Base-by-base conservation (phyloP, 2,797 vertebrate species). In the Lithobates sylvaticus region DNA sequence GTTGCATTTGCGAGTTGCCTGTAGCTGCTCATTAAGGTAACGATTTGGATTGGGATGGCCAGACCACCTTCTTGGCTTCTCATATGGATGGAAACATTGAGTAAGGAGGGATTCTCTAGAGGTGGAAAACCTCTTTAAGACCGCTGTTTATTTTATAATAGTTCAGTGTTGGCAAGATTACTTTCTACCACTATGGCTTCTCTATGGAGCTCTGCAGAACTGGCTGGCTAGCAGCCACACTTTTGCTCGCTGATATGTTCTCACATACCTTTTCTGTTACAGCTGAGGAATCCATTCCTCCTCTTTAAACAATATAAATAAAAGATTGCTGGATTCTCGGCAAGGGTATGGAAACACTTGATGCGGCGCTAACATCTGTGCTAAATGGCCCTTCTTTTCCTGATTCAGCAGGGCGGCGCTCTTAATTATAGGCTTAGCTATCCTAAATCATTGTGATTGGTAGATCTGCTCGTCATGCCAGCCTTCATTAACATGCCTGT, bases 381-480 rank as follows among this genome's bases (percentile, higher is more conserved):
- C 88, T 92, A 89, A 92, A 91, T 89, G 84, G 88, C 75, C 81
- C 83, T 88, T 90, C 91, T 88, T 92, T 88, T 78, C 86, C 42
- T 3, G 16, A 26, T n/a, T 47, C 32, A 64, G 80, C 58, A 34
- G 4, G 0, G 85, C 85, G 84, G 86, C 91, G 81, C 78, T 68
- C 87, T 84, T 27, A 0, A 23, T 82, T 65, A 79, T 75, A 26
- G 58, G 90, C 27, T 67, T 9, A 16, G 13, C 69, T 29, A 50
- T 71, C 67, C 42, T 81, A 81, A 81, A 70, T 81, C 23, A 54
- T 34, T 15, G 12, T 69, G 77, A 79, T 44, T 69, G 16, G 29
- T 42, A 16, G 32, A 23, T 78, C 42, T 42, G 15, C 16, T 21
- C 77, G 4, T 69, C 26, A 81, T 34, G 67, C 21, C 78, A 81